These are phyloP conservation scores for Drosophila parthenogenetica DNA, from an alignment of 2,888 invertebrate genomes.

Conservation along the genomic window DNA sequence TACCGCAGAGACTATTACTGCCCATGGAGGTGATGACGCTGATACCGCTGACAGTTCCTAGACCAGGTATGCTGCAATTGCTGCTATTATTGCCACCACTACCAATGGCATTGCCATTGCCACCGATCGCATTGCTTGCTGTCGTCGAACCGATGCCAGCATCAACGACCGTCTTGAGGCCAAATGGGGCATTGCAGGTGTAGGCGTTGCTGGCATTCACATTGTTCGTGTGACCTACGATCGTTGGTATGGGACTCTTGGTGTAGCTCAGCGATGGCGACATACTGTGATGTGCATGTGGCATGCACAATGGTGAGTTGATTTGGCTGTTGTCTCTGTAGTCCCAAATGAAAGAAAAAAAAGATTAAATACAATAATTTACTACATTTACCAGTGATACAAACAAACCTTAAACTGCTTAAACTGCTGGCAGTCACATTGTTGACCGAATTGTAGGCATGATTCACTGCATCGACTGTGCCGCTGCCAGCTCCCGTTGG, in stretches of 20 bases:
- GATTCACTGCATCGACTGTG: constrained; percentile 70
- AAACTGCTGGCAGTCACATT: constrained; percentile 72
- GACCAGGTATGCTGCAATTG: constrained; percentile 57
- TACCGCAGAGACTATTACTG: constrained; percentile 71
- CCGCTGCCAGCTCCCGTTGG: constrained; percentile 48
- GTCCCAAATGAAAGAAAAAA: background rate
- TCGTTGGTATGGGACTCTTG: constrained; percentile 83
- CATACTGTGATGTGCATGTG: constrained; percentile 83
- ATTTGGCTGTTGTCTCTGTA: constrained; percentile 83
- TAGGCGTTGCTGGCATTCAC: constrained; percentile 72
- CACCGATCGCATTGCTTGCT: constrained; percentile 42
- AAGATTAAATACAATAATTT: no score
- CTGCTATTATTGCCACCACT: constrained; percentile 52
- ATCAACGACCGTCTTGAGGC: constrained; percentile 83
- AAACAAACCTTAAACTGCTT: constrained; percentile 68
- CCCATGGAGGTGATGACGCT: constrained; percentile 77
- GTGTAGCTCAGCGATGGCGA: constrained; percentile 84
- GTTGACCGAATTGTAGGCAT: constrained; percentile 77
- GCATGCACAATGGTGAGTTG: constrained; percentile 84
- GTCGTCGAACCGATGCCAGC: constrained; percentile 53
- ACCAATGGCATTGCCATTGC: constrained; percentile 50
- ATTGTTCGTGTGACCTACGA: constrained; percentile 72
- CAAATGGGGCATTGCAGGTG: constrained; percentile 83
- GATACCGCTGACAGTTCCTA: constrained; percentile 71
- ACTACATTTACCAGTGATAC: no score